Percentiles rank a stretch among this genome's conserved stretches.
phyloP scores from a whole-genome alignment of 2,113 vertebrate species.

The Erythrolamprus reginae region DNA sequence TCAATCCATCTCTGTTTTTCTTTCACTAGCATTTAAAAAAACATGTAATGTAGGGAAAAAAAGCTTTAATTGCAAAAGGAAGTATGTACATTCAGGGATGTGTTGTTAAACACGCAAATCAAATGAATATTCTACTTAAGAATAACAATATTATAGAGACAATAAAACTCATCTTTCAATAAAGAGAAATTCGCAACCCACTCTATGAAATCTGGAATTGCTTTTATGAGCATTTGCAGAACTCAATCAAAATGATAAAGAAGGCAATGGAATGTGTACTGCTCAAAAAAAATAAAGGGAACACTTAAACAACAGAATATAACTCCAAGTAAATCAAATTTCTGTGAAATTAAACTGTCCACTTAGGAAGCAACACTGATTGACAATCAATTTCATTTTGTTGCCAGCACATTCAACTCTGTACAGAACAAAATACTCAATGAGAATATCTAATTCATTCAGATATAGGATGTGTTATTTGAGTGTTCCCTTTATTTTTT shows the following conservation, averaged over 20 bases:
- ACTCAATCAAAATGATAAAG: neutral
- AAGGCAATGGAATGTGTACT: neutral
- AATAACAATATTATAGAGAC: neutral
- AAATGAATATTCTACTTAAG: neutral
- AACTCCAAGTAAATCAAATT: too few relatives aligned
- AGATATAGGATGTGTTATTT: too few relatives aligned
- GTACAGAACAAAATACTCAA: too few relatives aligned
- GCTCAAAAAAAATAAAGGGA: too few relatives aligned
- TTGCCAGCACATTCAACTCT: too few relatives aligned
- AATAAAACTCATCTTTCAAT: neutral
- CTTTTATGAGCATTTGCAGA: neutral
- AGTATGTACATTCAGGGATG: constrained; percentile 31
- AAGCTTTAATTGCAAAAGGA: constrained; percentile 47
- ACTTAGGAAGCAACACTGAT: too few relatives aligned
- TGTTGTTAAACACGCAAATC: constrained; percentile 31
- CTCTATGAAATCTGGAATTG: neutral
- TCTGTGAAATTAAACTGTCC: too few relatives aligned
- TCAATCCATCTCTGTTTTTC: constrained; percentile 20
- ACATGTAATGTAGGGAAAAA: constrained; percentile 30
- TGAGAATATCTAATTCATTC: too few relatives aligned
- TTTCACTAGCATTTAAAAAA: constrained; percentile 16
- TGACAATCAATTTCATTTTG: too few relatives aligned
- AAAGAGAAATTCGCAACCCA: neutral
- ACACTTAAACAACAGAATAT: too few relatives aligned
- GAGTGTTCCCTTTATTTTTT: too few relatives aligned